Conservation (phyloP, 2,888 invertebrate species). For the Temnothorax ravouxi region DNA sequence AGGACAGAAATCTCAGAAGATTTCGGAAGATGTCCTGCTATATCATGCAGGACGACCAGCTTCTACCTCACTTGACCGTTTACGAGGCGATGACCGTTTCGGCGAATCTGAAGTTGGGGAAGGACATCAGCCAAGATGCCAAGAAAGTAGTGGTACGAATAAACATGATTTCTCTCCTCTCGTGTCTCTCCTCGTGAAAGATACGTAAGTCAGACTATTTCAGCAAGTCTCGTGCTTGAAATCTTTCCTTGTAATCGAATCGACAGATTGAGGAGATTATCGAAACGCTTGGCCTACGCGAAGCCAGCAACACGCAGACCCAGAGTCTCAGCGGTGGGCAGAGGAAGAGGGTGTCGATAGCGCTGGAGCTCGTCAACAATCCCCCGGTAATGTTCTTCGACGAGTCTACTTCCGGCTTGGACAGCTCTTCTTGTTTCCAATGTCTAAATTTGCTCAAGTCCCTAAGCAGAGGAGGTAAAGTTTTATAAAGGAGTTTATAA, state of each 20-base stretch:
- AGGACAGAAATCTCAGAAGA: slow-evolving; percentile 93
- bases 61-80: slow-evolving; percentile 96
- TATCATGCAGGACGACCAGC: slow-evolving; percentile 98
- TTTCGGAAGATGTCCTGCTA: slow-evolving; percentile 98
- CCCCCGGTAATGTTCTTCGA: slow-evolving; percentile 99
- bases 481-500: slow-evolving; percentile 28
- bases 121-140: slow-evolving; percentile 90
- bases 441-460: slow-evolving; percentile 96
- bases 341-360: slow-evolving; percentile 96
- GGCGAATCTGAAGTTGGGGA: slow-evolving; percentile 96
- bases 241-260: background rate
- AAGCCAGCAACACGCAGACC: slow-evolving; percentile 93
- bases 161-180: background rate
- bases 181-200: too few species aligned
- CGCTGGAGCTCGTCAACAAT: slow-evolving; percentile 97
- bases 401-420: slow-evolving; percentile 97
- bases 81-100: slow-evolving; percentile 97
- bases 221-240: background rate
- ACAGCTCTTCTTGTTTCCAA: slow-evolving; percentile 97
- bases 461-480: slow-evolving; percentile 91
- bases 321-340: slow-evolving; percentile 96
- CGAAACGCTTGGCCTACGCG: slow-evolving; percentile 93
- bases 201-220: background rate
- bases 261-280: slow-evolving; percentile 91
- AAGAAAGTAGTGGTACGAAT: slow-evolving; percentile 91